phyloP scores from a whole-genome alignment of 1,140 invertebrate species.

The Helicoverpa armigera region DNA sequence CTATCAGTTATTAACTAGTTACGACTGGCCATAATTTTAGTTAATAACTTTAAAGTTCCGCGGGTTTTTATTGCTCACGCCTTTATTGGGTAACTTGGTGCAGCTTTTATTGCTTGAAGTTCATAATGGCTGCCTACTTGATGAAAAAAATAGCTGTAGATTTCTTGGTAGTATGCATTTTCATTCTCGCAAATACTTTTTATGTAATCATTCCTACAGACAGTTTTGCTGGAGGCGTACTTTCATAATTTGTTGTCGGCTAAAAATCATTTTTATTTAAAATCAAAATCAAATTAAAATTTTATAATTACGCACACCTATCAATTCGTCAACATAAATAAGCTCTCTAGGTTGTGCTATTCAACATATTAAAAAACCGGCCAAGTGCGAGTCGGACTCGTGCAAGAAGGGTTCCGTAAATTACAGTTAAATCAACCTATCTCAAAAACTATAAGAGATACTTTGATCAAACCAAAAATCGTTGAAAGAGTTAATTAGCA shows the following conservation, averaged over 20 bases:
- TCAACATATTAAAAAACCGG: no score
- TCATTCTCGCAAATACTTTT: not conserved
- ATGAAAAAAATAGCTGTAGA: not conserved
- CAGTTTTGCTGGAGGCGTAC: not conserved
- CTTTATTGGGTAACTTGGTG: not conserved
- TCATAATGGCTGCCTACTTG: not conserved
- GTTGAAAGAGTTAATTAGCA: no score
- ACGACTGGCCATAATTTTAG: constrained; percentile 25
- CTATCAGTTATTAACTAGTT: not conserved
- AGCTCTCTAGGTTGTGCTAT: no score
- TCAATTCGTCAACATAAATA: no score
- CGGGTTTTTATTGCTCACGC: constrained; percentile 3
- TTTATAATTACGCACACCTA: no score
- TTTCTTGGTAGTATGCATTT: not conserved
- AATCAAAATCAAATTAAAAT: no score
- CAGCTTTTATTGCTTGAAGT: constrained; percentile 19
- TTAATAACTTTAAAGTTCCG: not conserved
- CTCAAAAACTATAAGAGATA: no score
- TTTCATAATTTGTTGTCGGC: not conserved
- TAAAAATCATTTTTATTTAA: no score
- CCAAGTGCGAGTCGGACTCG: no score
- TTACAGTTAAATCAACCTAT: no score
- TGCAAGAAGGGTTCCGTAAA: no score
- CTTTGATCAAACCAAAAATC: no score
- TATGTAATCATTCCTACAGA: constrained; percentile 4